These are phyloP conservation scores for Phragmatobia fuliginosa DNA, from an alignment of 2,888 invertebrate species.

Conservation along the genomic window DNA sequence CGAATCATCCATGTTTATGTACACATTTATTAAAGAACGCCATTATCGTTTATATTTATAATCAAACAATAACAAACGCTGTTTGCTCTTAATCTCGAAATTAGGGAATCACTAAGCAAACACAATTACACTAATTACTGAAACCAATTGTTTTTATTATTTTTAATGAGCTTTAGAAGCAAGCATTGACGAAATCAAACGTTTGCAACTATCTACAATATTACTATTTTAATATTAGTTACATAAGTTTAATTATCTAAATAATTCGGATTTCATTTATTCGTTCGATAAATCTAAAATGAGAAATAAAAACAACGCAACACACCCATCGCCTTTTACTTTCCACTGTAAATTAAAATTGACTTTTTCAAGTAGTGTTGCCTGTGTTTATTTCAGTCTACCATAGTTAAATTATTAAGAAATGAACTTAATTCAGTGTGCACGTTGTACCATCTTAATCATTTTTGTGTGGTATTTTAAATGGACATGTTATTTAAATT, in stretches of 20 bases:
- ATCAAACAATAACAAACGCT: slow-evolving; percentile 25
- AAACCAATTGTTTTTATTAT: slow-evolving; percentile 39
- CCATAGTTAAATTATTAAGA: slow-evolving; percentile 7
- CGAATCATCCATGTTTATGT: slow-evolving; percentile 67
- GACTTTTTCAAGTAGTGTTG: slow-evolving; percentile 53
- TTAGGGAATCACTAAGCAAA: slow-evolving; percentile 35
- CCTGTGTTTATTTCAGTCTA: slow-evolving; percentile 24
- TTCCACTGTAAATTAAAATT: slow-evolving; percentile 75
- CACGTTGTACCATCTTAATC: too few species aligned
- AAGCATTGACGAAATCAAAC: slow-evolving; percentile 36
- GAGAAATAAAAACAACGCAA: slow-evolving; percentile 73
- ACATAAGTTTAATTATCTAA: slow-evolving; percentile 16
- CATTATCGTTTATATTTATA: slow-evolving; percentile 52
- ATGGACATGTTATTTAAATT: neutral
- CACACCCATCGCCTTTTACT: slow-evolving; percentile 81
- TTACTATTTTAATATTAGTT: slow-evolving; percentile 15
- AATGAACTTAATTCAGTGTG: too few species aligned
- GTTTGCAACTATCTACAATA: slow-evolving; percentile 41
- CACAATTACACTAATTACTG: slow-evolving; percentile 36
- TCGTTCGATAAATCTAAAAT: slow-evolving; percentile 54
- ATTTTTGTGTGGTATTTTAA: neutral
- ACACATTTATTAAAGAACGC: slow-evolving; percentile 52
- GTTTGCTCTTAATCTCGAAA: slow-evolving; percentile 28
- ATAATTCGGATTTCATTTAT: slow-evolving; percentile 39
- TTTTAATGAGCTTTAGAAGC: slow-evolving; percentile 46